These are phyloP conservation scores for Grallaria varia DNA, from an alignment of 2,113 vertebrate genomes.

Conservation along the genomic window DNA sequence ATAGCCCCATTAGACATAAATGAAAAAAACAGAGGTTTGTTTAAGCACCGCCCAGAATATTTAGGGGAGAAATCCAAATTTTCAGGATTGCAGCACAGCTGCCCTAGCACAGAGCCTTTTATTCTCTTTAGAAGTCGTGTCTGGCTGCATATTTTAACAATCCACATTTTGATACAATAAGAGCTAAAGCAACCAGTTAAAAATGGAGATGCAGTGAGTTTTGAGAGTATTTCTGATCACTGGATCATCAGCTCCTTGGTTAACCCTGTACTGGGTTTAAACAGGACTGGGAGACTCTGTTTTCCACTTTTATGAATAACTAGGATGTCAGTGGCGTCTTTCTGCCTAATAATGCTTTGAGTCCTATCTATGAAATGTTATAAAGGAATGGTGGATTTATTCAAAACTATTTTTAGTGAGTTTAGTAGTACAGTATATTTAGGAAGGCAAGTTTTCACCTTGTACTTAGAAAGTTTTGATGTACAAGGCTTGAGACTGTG, in stretches of 20 bases:
- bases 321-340: fast-evolving
- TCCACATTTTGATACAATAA: not conserved
- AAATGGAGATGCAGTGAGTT: not conserved
- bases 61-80: not conserved
- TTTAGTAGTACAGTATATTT: not conserved
- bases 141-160: not conserved
- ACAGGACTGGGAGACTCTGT: not conserved
- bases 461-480: not conserved
- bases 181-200: not conserved
- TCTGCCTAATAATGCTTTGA: not conserved
- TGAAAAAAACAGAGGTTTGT: not conserved
- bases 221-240: not conserved
- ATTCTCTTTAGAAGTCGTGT: not conserved
- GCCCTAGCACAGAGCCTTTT: not conserved
- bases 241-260: not conserved
- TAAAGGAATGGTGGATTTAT: not conserved
- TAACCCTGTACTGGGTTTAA: not conserved
- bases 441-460: not conserved
- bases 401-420: not conserved
- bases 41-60: not conserved
- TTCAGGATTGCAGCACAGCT: not conserved
- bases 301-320: not conserved
- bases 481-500: not conserved
- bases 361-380: not conserved
- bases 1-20: not conserved